Base-by-base conservation (phyloP, 1,140 invertebrate genomes). In the Zaprionus gabonicus region DNA sequence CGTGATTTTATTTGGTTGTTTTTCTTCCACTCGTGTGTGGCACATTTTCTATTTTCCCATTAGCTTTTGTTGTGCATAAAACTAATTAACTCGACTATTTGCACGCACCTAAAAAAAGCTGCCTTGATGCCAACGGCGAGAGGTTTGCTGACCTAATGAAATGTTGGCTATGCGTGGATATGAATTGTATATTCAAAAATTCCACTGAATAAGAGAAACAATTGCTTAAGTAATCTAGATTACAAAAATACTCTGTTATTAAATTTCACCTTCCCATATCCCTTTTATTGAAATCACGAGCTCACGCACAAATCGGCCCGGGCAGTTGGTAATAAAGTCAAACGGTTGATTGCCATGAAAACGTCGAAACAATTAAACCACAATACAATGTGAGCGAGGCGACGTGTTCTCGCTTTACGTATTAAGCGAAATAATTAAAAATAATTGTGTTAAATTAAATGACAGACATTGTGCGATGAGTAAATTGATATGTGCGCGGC, bases 41-140 rank as follows among this genome's bases (percentile, higher is more conserved):
- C 65, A 31, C 53, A 56, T 51, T 66, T 67, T 58, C 66, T 46
- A 28, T 56, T 71, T 79, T 57, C 23, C 41, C 56, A 75, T 44
- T 55, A 36, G 49, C 36, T 78, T 70, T 66, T 41, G 62, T 72
- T 82, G 76, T 80, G 81, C 74, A 80, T 81, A 84, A 82, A 84
- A 81, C 81, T 84, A 84, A 84, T 84, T 84, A 84, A 81, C 64
- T 84, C 71, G 64, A 51, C 69, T 80, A 80, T 84, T 83, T 84
- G 72, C 81, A 76, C 58, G 57, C 58, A 62, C 46, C 44, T 55
- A 20, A 49, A 13, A 25, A 25, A 51, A 2, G 9, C 20, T 13
- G 46, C 28, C 28, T 7, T 31, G 28, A 31, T 31, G 28, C 28
- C 28, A 51, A 10, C 23, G 25, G 20, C 10, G 20, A 51, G 46